A percentile compares a stretch with the other conserved stretches of the same genome.
These are phyloP conservation scores for Metallyticus violacea DNA, from an alignment of 2,888 invertebrate species.

Conservation along the genomic window DNA sequence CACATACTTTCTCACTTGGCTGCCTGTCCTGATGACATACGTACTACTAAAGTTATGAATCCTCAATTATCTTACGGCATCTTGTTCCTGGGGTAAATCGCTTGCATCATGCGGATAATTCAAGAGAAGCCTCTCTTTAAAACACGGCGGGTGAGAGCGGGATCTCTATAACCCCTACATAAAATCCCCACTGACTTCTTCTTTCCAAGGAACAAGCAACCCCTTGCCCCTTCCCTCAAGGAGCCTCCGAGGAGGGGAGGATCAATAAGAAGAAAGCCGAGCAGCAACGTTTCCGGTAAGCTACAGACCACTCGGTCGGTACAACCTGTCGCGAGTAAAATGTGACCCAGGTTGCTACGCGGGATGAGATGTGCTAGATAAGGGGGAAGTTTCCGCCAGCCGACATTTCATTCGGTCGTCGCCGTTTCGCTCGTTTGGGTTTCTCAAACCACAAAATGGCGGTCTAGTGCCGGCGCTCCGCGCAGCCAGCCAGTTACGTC, in stretches of 20 bases:
- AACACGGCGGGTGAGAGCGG: too few species aligned
- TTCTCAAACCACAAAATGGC: slow-evolving; percentile 34
- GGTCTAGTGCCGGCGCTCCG: slow-evolving; percentile 13
- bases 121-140: neutral
- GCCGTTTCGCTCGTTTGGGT: slow-evolving; percentile 31
- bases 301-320: neutral
- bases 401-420: slow-evolving; percentile 23
- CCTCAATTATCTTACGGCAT: too few species aligned
- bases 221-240: neutral
- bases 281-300: slow-evolving; percentile 19
- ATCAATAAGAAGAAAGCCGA: slow-evolving; percentile 23
- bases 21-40: too few species aligned
- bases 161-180: neutral
- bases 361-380: neutral
- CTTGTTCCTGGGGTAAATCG: too few species aligned
- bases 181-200: slow-evolving; percentile 22
- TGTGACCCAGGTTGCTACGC: too few species aligned
- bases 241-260: slow-evolving; percentile 14
- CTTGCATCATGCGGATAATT: too few species aligned
- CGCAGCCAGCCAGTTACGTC: too few species aligned
- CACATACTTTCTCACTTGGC: too few species aligned
- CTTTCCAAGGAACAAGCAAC: slow-evolving; percentile 1
- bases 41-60: too few species aligned
- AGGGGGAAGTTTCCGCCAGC: neutral
- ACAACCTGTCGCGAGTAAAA: neutral